Conservation (phyloP, 2,797 vertebrate species). For the Synaphobranchus kaupii region DNA sequence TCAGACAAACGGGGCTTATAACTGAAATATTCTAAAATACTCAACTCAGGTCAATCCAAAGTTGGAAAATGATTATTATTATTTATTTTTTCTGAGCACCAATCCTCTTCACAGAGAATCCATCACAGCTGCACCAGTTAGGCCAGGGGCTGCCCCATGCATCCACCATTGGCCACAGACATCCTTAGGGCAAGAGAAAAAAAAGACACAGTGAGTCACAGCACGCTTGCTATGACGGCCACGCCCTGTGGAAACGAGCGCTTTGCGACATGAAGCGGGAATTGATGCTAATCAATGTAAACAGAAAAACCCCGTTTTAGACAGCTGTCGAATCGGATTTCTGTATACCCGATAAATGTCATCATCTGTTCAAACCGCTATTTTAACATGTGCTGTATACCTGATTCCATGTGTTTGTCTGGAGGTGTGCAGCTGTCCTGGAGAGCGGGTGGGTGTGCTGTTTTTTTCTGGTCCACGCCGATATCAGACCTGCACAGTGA, state of each 20-base stretch:
- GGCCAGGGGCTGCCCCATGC: background rate
- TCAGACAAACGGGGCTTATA: background rate
- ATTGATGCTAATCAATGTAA: background rate
- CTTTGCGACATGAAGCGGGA: background rate
- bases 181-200: background rate
- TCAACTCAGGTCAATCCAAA: background rate
- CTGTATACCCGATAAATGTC: too few relatives aligned
- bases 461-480: background rate
- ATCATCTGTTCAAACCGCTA: too few relatives aligned
- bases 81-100: background rate
- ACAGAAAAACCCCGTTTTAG: background rate
- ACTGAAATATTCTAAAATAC: background rate
- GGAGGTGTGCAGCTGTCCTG: too few relatives aligned
- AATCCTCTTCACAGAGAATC: background rate
- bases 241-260: background rate
- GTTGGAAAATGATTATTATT: background rate
- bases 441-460: too few relatives aligned
- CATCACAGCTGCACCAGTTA: background rate
- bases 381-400: background rate
- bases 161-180: background rate
- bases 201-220: background rate
- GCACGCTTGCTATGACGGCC: background rate
- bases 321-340: background rate
- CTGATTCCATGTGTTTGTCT: background rate
- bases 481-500: background rate